These are phyloP conservation scores for Antennarius maculatus DNA, from an alignment of 2,797 vertebrate species.

Conservation along the genomic window DNA sequence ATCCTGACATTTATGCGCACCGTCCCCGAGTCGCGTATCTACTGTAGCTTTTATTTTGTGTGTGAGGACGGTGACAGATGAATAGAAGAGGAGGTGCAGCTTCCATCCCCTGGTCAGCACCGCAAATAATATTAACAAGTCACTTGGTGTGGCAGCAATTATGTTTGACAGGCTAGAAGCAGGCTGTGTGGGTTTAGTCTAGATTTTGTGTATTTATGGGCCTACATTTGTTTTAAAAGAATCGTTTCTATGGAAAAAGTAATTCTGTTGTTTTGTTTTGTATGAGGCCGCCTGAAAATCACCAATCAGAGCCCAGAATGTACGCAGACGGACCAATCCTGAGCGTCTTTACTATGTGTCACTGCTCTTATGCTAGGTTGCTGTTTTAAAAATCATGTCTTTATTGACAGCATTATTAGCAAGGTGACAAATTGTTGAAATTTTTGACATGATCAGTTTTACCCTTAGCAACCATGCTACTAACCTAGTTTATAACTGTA, in stretches of 20 bases:
- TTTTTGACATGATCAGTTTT: background rate
- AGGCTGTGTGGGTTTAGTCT: background rate
- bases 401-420: slow-evolving; percentile 1
- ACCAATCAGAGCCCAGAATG: background rate
- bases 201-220: background rate
- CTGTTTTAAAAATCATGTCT: background rate
- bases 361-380: background rate
- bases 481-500: background rate
- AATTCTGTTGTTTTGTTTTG: background rate
- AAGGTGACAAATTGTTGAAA: background rate
- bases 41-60: slow-evolving; percentile 67
- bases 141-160: slow-evolving; percentile 4
- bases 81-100: slow-evolving; percentile 47
- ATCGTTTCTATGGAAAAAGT: background rate
- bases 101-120: slow-evolving; percentile 48
- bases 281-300: background rate
- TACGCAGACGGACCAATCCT: too few relatives aligned
- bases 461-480: background rate
- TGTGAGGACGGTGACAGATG: slow-evolving; percentile 74
- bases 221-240: background rate
- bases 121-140: slow-evolving; percentile 48
- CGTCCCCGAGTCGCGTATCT: slow-evolving; percentile 52
- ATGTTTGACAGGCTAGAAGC: background rate
- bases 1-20: slow-evolving; percentile 60
- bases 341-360: background rate